Base-by-base conservation (phyloP, 2,113 vertebrate genomes). In the Alligator sinensis region DNA sequence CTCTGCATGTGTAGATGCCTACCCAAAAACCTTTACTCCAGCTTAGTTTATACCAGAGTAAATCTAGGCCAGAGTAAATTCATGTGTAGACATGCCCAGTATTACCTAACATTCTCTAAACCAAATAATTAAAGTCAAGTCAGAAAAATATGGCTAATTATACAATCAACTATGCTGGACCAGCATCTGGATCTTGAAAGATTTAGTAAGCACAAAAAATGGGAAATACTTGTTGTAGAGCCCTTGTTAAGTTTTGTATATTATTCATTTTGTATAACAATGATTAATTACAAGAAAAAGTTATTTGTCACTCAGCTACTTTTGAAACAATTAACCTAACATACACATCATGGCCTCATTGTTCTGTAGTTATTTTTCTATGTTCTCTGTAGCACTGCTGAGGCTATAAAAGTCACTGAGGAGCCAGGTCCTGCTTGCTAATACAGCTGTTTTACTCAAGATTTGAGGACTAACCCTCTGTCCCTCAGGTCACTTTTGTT, bases 161-260 rank as follows among this genome's bases (percentile, higher is more conserved):
- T 93, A 84, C 57, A 82, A 92, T 96, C 92, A 97, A 93, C 96
- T 94, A 90, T 93, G 7, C 47, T 93, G 85, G 93, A 96, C 94
- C 47, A 96, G 60, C 80, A 95, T 92, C 96, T 97, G 91, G 95
- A 94, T 93, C 91, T 91, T 96, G 90, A 95, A 97, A 95, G 95
- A 90, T 92, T 96, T 91, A 77, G 63, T 85, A 96, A 96, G 83
- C 79, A 87, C 63, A 87, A 80, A 86, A 94, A 62, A 76, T 80
- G 0, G 28, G 80, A 90, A 94, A 92, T 95, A 95, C 96, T 91
- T 95, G 89, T 91, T 94, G 62, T 64, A 95, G 93, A 91, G 91
- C 92, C 86, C 87, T 96, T 85, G 80, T 93, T 95, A 91, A 15
- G 7, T 95, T 96, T 96, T 87, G 93, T 76, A 75, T 68, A 94